A percentile compares a stretch with the other conserved stretches of the same genome.
Conservation (phyloP, 2,113 vertebrate genomes). For the Rhinoderma darwinii region DNA sequence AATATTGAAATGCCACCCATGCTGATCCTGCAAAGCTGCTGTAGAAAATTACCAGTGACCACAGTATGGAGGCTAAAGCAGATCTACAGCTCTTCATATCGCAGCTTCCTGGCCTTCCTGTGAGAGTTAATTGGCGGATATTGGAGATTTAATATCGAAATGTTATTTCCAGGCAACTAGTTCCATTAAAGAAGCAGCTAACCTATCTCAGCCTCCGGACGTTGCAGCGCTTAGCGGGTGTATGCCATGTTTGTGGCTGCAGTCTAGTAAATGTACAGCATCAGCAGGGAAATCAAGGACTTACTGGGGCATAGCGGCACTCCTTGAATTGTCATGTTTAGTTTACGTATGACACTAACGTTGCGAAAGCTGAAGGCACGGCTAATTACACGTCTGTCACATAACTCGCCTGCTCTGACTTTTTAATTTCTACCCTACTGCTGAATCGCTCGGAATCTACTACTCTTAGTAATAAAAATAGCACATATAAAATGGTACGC, state of each 20-base stretch:
- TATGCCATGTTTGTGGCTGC: conserved; percentile 24
- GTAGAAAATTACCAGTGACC: no score
- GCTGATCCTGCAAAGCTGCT: no score
- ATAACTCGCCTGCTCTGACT: conserved; percentile 44
- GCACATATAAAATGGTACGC: background rate
- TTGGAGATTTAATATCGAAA: background rate
- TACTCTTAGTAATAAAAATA: background rate
- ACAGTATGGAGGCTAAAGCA: no score
- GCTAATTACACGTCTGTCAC: conserved; percentile 67
- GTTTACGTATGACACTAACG: conserved; percentile 63
- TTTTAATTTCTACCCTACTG: conserved; percentile 10
- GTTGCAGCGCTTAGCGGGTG: background rate
- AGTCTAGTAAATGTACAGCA: conserved; percentile 63
- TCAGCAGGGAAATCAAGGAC: conserved; percentile 72
- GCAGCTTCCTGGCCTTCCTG: background rate
- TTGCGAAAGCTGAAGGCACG: conserved; percentile 47
- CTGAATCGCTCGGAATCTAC: conserved; percentile 45
- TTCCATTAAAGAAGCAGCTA: background rate
- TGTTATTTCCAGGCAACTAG: background rate
- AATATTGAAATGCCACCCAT: no score
- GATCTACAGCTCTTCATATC: background rate
- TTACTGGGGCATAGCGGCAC: conserved; percentile 62
- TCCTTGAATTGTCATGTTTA: conserved; percentile 62
- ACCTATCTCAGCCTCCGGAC: background rate
- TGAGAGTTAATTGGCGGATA: background rate